phyloP scores from a whole-genome alignment of 2,888 invertebrate genomes.

The Microctonus hyperodae region DNA sequence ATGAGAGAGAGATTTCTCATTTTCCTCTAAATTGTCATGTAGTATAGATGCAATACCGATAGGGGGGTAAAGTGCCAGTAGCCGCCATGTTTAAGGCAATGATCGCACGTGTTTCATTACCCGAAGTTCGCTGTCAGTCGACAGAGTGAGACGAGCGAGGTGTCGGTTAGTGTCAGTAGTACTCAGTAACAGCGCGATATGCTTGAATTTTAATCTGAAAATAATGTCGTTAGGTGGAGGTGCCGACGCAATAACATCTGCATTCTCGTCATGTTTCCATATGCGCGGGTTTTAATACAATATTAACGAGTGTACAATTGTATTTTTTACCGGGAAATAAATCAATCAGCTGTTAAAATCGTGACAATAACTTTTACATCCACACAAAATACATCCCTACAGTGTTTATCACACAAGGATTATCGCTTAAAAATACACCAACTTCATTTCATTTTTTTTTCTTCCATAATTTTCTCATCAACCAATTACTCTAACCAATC shows the following conservation, averaged over 20 bases:
- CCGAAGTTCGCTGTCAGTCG: slow-evolving; percentile 42
- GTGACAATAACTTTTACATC: background rate
- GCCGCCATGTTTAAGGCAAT: slow-evolving; percentile 47
- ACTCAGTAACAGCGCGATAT: too few relatives aligned
- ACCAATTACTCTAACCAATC: too few relatives aligned
- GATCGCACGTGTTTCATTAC: slow-evolving; percentile 47
- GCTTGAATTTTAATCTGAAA: slow-evolving; percentile 38
- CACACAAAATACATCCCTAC: background rate
- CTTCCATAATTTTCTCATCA: too few relatives aligned
- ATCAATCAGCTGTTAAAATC: slow-evolving; percentile 23
- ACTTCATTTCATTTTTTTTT: too few relatives aligned
- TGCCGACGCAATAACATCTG: slow-evolving; percentile 23
- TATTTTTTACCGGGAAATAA: background rate
- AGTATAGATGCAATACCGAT: slow-evolving; percentile 1
- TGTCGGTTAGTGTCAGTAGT: slow-evolving; percentile 22
- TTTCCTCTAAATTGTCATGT: too few relatives aligned
- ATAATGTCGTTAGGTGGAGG: slow-evolving; percentile 13
- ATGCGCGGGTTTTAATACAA: slow-evolving; percentile 11
- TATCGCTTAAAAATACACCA: too few relatives aligned
- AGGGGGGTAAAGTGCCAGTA: slow-evolving; percentile 35
- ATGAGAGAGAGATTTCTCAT: too few relatives aligned
- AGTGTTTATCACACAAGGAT: too few relatives aligned
- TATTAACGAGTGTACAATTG: background rate
- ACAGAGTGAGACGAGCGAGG: slow-evolving; percentile 34
- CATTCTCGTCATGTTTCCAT: slow-evolving; percentile 20